Conservation (phyloP, 2,113 vertebrate genomes). For the Pseudonaja textilis region DNA sequence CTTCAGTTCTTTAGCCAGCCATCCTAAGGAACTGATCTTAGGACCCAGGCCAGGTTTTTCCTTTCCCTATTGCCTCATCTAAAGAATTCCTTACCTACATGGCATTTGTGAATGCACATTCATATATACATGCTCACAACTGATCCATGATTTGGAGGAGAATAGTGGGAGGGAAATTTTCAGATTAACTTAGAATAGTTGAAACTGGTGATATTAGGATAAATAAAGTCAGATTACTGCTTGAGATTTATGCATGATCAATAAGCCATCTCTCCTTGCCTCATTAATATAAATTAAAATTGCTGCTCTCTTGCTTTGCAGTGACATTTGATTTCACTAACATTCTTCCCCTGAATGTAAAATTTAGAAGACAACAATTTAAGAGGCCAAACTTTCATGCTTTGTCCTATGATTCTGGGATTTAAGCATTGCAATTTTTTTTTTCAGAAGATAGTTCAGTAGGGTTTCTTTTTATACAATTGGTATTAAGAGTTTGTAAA, state of each 20-base stretch:
- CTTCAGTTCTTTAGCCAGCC: neutral
- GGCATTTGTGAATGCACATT: neutral
- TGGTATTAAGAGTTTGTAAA: neutral
- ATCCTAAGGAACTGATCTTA: neutral
- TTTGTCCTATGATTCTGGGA: neutral
- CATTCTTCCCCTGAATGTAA: slow-evolving; percentile 19
- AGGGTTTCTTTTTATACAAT: neutral
- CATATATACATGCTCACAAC: neutral
- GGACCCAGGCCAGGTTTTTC: neutral
- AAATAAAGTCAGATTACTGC: slow-evolving; percentile 35
- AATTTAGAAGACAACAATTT: neutral
- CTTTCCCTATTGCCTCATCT: neutral
- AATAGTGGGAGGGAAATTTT: slow-evolving; percentile 1
- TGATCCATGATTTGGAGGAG: neutral
- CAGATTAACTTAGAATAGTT: slow-evolving; percentile 22
- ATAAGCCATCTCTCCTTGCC: slow-evolving; percentile 31
- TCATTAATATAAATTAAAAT: slow-evolving; percentile 40
- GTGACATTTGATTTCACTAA: slow-evolving; percentile 31
- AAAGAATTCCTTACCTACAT: neutral
- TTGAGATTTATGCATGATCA: slow-evolving; percentile 32
- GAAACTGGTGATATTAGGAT: slow-evolving; percentile 18
- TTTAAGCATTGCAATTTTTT: neutral
- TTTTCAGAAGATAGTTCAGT: neutral
- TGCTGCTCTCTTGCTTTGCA: slow-evolving; percentile 33
- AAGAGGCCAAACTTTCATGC: neutral